phyloP scores from a whole-genome alignment of 2,797 vertebrate genomes.

The Pagetopsis macropterus region DNA sequence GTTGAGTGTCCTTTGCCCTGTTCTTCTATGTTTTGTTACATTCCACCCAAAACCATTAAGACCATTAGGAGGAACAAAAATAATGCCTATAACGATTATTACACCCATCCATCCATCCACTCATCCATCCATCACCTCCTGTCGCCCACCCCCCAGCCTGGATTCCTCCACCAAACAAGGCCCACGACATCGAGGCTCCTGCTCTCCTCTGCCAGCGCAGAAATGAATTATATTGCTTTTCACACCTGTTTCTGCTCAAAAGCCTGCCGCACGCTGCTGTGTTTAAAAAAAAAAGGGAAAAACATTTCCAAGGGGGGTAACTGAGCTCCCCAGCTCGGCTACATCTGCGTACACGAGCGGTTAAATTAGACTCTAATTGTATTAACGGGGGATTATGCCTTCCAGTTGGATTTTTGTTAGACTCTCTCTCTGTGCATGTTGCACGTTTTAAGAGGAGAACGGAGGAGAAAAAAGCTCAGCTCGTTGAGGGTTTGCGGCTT shows the following conservation, averaged over 20 bases:
- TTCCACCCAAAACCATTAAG: not conserved
- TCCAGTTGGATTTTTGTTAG: slow-evolving; percentile 90
- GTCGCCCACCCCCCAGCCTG: slow-evolving; percentile 22
- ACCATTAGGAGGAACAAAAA: not conserved
- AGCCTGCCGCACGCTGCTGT: slow-evolving; percentile 63
- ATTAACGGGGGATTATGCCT: slow-evolving; percentile 96
- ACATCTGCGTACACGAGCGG: slow-evolving; percentile 92
- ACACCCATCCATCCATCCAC: not conserved
- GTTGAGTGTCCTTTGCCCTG: not conserved
- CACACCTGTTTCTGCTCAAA: slow-evolving; percentile 97
- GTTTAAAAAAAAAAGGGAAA: slow-evolving; percentile 60
- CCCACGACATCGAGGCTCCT: slow-evolving; percentile 54
- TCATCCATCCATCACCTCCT: slow-evolving; percentile 17
- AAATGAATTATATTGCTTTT: slow-evolving; percentile 90
- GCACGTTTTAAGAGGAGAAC: slow-evolving; percentile 81
- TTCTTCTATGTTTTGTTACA: not conserved
- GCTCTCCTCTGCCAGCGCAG: slow-evolving; percentile 79
- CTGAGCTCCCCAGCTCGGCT: slow-evolving; percentile 87
- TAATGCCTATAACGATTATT: not conserved
- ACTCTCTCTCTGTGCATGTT: slow-evolving; percentile 83
- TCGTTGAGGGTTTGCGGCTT: slow-evolving; percentile 89
- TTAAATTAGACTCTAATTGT: slow-evolving; percentile 98
- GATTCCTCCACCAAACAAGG: slow-evolving; percentile 56
- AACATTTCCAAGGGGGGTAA: slow-evolving; percentile 83
- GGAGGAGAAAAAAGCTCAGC: slow-evolving; percentile 56